These are phyloP conservation scores for Oostethus manadensis DNA, from an alignment of 2,113 vertebrate species.

Conservation along the genomic window DNA sequence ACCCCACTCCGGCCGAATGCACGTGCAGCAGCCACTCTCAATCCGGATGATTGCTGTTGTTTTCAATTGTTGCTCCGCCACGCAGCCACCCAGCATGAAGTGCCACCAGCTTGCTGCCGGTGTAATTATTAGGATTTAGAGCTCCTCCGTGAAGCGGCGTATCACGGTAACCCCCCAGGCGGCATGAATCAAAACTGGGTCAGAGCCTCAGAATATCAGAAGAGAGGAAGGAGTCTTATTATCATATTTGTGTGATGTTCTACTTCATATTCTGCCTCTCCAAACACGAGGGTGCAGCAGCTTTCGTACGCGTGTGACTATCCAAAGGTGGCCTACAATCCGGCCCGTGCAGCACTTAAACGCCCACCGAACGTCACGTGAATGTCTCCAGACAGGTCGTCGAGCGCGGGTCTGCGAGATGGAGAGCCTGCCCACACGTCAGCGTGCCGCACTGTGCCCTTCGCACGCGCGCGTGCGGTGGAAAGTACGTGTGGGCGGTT, in stretches of 20 bases:
- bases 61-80: not conserved
- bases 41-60: not conserved
- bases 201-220: constrained; percentile 62
- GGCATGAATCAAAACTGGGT: constrained; percentile 64
- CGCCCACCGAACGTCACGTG: constrained; percentile 20
- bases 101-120: constrained; percentile 4
- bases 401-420: constrained; percentile 7
- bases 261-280: constrained; percentile 46
- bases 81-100: constrained; percentile 20
- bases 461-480: constrained; percentile 19
- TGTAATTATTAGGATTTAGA: constrained; percentile 38
- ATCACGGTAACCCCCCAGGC: constrained; percentile 32
- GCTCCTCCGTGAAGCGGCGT: constrained; percentile 34
- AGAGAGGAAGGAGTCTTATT: constrained; percentile 55
- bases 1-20: constrained; percentile 1
- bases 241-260: constrained; percentile 50
- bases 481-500: constrained; percentile 46
- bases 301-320: constrained; percentile 6
- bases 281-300: constrained; percentile 46
- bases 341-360: constrained; percentile 16
- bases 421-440: constrained; percentile 26
- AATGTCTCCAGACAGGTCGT: constrained; percentile 16
- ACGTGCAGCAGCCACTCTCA: constrained; percentile 10
- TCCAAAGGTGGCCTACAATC: constrained; percentile 33
- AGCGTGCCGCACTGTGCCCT: constrained; percentile 32